phyloP scores from a whole-genome alignment of 2,888 invertebrate species.

The Itoplectis maculator region DNA sequence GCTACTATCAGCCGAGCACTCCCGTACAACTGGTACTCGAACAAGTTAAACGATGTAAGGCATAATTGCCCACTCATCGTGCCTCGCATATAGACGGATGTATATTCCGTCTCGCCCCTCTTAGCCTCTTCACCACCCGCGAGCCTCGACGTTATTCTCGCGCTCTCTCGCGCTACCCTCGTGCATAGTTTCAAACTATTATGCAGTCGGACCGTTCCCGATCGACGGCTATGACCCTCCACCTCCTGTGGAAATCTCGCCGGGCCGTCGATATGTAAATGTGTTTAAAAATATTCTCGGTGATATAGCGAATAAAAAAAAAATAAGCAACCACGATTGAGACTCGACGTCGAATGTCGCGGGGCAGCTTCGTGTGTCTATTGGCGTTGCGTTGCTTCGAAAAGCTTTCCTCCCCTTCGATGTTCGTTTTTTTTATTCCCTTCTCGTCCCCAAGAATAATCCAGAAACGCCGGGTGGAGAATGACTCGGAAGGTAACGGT shows the following conservation, averaged over 20 bases:
- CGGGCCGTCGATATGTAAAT: not conserved
- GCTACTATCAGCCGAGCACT: slow-evolving; percentile 54
- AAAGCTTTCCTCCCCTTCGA: slow-evolving; percentile 35
- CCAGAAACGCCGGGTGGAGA: slow-evolving; percentile 18
- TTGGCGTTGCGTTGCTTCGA: slow-evolving; percentile 42
- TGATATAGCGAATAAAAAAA: no score
- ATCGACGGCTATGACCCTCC: slow-evolving; percentile 34
- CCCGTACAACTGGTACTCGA: slow-evolving; percentile 62
- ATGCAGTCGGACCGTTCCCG: slow-evolving; percentile 29
- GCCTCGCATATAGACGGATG: slow-evolving; percentile 55
- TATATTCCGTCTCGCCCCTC: slow-evolving; percentile 15
- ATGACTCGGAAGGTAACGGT: slow-evolving; percentile 63
- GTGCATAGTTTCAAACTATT: slow-evolving; percentile 51
- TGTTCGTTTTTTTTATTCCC: slow-evolving; percentile 15
- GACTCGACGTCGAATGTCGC: no score
- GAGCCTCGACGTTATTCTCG: slow-evolving; percentile 1
- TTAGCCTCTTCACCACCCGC: not conserved
- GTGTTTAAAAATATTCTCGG: not conserved
- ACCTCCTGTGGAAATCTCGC: not conserved
- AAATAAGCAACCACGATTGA: no score
- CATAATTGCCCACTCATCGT: slow-evolving; percentile 67
- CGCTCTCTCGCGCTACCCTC: no score
- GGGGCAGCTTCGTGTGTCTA: no score
- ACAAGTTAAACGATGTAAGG: slow-evolving; percentile 68
- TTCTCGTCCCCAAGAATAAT: slow-evolving; percentile 10